Base-by-base conservation (phyloP, 2,113 vertebrate species). In the Hucho hucho region DNA sequence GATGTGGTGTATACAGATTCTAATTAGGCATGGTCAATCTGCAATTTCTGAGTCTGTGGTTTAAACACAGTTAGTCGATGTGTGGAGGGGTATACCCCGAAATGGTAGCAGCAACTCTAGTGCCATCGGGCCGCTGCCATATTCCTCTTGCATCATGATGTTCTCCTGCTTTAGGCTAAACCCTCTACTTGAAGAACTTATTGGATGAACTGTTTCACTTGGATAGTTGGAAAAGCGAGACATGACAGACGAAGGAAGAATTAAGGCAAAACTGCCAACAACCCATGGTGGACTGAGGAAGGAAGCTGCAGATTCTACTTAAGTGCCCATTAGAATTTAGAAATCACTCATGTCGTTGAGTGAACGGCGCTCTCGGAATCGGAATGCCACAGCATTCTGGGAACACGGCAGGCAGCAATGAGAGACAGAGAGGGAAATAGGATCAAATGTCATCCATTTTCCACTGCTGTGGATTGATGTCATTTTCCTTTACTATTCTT, bases 161-260 rank as follows among this genome's bases (percentile, higher is more conserved):
- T 67, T 74, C 6, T 82, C 83, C 79, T 74, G 61, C 58, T 64
- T 68, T 20, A 25, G 22, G n/a, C 13, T n/a, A 49, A n/a, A 47
- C 61, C 46, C 26, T 81, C 72, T 47, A 69, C 81, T 78, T 49
- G 68, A 82, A 74, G 74, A 80, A 78, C 77, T 82, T 89, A 83
- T 81, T 77, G 75, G 74, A 72, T 78, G 78, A 84, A 76, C 76
- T 78, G 67, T 80, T 81, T 82, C 63, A 82, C 81, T 82, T 76
- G 78, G 87, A 80, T 78, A 79, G 64, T 76, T 84, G 79, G 32
- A 32, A 32, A 65, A 77, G 65, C 74, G 85, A 86, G 95, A 90
- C 96, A 94, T 98, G 95, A 92, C 96, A 96, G 95, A 96, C 89
- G 96, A 49, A 49, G 47, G 96, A 96, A 96, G 95, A 95, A 95